Evolutionary conservation across 2,113 vertebrate species (phyloP), one percentile per base, ranked within the genome.

Genomic region (Hiodon alosoides): DNA sequence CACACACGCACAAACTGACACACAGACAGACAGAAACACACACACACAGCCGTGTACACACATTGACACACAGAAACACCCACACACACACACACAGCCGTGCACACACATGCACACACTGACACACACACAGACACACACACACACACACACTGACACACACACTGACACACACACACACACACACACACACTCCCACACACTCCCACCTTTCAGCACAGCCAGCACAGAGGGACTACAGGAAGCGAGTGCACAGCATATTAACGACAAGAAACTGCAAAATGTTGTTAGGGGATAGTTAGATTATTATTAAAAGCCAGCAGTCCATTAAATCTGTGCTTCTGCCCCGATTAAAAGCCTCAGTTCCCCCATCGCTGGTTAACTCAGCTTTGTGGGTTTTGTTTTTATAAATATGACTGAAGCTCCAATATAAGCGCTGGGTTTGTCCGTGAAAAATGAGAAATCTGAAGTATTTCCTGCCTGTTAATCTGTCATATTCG

Each of bases 391-490:
- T 48, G 46, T 68, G 48, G 31, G 31, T 31, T 47, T 48, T 13
- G 46, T 66, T 48, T 66, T 48, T 47, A 4, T 47, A 48, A 47
- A 66, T 47, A 66, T n/a, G 4, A 10, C 62, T 17, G 16, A 7
- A 65, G 7, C 17, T 65, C 62, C 6, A 46, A 31, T 8, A 46
- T 46, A 46, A 64, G 62, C 47, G 8, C 31, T 31, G 62, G 62
- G 5, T 70, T 70, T 54, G 7, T 16, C 50, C 52, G 52, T 7
- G 14, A 69, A 69, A 4, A 16, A 5, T 1, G n/a, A 31, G 10
- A 57, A 57, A 70, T 70, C 16, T 31, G n/a, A 70, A 55, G 69
- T 31, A 31, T 57, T 71, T 71, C 69, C 16, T 58, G 69, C 10
- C 2, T 7, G 17, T 31, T 52, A 57, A 52, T 6, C 13, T 4